phyloP scores from a whole-genome alignment of 2,113 vertebrate genomes.

The Prunella himalayana region DNA sequence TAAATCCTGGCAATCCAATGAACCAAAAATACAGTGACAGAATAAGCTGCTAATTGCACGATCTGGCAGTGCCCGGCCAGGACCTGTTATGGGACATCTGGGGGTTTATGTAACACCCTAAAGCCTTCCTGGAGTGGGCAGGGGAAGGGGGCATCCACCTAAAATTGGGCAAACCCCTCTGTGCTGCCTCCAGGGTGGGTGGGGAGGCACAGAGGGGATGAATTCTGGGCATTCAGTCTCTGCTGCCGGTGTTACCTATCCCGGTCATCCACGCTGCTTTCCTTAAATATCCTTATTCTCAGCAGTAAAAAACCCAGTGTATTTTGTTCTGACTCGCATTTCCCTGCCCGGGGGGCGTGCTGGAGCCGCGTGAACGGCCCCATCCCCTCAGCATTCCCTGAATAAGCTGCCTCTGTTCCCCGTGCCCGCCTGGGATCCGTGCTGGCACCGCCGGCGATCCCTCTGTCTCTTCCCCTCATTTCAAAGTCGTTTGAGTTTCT shows the following conservation, averaged over 20 bases:
- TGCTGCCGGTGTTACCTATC: neutral
- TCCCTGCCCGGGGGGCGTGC: rapidly evolving
- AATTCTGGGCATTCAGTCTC: neutral
- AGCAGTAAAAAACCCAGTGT: rapidly evolving
- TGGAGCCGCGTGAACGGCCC: rapidly evolving
- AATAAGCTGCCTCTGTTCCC: neutral
- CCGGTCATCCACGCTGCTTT: neutral
- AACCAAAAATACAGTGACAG: conserved; percentile 35
- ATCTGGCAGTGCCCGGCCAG: neutral
- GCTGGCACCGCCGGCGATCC: neutral
- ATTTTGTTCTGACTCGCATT: rapidly evolving
- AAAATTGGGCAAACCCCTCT: neutral
- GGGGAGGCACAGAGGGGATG: rapidly evolving
- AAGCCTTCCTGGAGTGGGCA: neutral
- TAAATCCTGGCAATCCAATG: conserved; percentile 64
- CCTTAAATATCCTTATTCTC: rapidly evolving
- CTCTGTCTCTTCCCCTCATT: conserved; percentile 39
- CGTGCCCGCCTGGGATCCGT: neutral
- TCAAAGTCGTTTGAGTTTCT: conserved; percentile 34
- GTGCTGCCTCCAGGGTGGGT: neutral
- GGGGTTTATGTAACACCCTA: neutral
- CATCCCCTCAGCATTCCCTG: neutral
- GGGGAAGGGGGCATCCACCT: neutral
- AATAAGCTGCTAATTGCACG: conserved; percentile 44
- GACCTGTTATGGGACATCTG: neutral